Evolutionary conservation across 2,113 vertebrate genomes (phyloP).

Genomic region (Plestiodon gilberti): DNA sequence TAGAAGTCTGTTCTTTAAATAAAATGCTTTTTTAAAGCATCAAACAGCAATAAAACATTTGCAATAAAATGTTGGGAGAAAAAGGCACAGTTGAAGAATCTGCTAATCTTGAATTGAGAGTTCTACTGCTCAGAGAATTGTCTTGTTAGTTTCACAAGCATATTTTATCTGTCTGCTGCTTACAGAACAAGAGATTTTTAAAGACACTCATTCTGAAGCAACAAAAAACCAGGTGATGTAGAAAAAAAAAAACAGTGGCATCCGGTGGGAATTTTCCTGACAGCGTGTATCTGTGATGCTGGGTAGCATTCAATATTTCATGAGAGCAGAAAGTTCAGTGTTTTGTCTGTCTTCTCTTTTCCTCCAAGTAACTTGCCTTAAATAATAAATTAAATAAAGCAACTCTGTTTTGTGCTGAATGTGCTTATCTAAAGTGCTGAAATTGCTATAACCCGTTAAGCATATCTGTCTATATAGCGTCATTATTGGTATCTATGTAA

Average conservation of each 20-base stretch:
- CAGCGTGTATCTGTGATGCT: neutral
- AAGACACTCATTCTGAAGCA: neutral
- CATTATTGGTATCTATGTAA: neutral
- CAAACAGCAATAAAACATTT: neutral
- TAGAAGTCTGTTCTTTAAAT: too few species aligned
- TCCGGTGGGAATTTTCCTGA: neutral
- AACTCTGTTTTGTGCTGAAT: neutral
- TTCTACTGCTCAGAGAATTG: neutral
- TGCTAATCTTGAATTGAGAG: neutral
- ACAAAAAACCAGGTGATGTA: neutral
- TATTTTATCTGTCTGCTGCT: neutral
- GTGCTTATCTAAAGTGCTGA: neutral
- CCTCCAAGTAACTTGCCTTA: neutral
- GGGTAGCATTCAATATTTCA: conserved; percentile 18
- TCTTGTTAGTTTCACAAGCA: neutral
- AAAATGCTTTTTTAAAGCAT: neutral
- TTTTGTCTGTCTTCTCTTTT: neutral
- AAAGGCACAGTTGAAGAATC: too few species aligned
- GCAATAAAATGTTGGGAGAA: neutral
- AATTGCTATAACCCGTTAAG: neutral
- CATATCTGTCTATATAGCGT: neutral
- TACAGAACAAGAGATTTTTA: neutral
- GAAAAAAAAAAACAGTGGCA: neutral
- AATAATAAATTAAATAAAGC: neutral
- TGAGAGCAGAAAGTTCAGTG: neutral